Conservation (phyloP, 2,113 vertebrate species). For the Rhinolophus sinicus region DNA sequence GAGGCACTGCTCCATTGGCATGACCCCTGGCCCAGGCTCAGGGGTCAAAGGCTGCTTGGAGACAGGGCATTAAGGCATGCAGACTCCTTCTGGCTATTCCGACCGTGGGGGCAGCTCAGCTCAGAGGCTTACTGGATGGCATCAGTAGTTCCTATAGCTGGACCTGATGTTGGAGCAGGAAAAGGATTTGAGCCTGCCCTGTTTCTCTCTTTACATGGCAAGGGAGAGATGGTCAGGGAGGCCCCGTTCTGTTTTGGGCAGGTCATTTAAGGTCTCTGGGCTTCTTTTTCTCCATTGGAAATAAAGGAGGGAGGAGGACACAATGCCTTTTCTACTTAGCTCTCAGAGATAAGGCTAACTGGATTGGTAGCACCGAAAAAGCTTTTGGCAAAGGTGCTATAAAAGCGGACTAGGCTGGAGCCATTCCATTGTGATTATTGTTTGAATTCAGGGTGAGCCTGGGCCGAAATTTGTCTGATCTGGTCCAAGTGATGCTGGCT, state of each 20-base stretch:
- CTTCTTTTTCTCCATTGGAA: background rate
- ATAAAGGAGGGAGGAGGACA: background rate
- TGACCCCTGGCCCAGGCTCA: background rate
- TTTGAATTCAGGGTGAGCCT: background rate
- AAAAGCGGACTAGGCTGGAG: background rate
- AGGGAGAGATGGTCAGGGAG: background rate
- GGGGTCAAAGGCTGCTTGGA: background rate
- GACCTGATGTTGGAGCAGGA: background rate
- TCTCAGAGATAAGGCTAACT: background rate
- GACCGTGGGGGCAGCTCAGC: background rate
- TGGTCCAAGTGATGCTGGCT: background rate
- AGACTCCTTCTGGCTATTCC: background rate
- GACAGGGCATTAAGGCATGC: background rate
- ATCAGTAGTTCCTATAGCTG: background rate
- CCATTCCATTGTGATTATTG: background rate
- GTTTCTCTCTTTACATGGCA: background rate
- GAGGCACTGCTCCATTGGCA: background rate
- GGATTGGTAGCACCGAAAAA: background rate
- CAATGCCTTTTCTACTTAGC: background rate
- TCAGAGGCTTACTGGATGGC: background rate
- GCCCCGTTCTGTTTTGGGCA: background rate
- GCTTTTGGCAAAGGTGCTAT: background rate
- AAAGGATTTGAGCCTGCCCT: background rate
- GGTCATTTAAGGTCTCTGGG: background rate
- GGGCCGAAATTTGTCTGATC: background rate